Evolutionary conservation across 1,140 invertebrate species (phyloP).

Genomic region (Tetraneura akinire): DNA sequence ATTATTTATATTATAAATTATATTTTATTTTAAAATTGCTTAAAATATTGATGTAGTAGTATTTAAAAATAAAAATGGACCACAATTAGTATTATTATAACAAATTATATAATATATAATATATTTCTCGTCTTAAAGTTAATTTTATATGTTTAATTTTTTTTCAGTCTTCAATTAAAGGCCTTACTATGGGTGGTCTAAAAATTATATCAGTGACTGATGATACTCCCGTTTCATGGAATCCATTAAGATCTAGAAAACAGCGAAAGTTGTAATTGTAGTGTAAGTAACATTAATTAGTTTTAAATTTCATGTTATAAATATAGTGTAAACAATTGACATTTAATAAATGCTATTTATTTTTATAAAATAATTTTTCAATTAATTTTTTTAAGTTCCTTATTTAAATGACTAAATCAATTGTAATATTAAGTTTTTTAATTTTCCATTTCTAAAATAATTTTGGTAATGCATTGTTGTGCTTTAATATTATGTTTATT

Average conservation of each 20-base stretch:
- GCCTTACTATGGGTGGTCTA: conserved; percentile 84
- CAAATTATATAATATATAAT: too few relatives aligned
- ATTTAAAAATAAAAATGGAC: too few relatives aligned
- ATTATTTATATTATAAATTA: too few relatives aligned
- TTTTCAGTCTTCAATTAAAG: conserved; percentile 86
- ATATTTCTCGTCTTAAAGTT: too few relatives aligned
- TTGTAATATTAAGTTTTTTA: background rate
- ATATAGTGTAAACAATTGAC: background rate
- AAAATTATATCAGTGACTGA: conserved; percentile 90
- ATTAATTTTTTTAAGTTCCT: conserved; percentile 4
- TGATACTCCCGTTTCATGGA: conserved; percentile 77
- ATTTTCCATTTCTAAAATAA: too few relatives aligned
- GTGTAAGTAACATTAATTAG: conserved; percentile 51
- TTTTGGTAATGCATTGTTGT: too few relatives aligned
- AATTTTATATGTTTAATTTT: conserved; percentile 21
- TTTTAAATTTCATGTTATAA: background rate
- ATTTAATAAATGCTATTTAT: conserved; percentile 17
- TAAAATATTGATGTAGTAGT: too few relatives aligned
- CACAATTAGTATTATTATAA: too few relatives aligned
- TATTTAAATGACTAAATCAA: background rate
- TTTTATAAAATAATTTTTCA: background rate
- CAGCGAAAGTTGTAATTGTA: conserved; percentile 68
- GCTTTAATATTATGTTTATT: too few relatives aligned
- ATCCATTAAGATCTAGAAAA: conserved; percentile 72
- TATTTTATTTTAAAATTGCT: too few relatives aligned